Evolutionary conservation across 2,888 invertebrate species (phyloP).

Genomic region (Sarcophaga variegata): DNA sequence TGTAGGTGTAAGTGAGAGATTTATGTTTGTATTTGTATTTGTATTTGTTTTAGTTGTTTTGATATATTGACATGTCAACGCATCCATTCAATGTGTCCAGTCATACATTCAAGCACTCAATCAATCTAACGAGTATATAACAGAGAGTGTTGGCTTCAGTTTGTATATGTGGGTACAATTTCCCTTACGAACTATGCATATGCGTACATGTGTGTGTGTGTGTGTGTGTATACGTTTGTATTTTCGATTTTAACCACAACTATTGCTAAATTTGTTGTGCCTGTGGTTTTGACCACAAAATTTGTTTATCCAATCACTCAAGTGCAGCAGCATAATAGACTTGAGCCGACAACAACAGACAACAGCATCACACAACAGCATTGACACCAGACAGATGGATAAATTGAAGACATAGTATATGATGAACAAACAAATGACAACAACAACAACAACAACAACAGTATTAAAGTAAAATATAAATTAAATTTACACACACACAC

Average conservation of each 20-base stretch:
- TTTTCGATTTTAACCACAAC: constrained; percentile 50
- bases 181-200: background rate
- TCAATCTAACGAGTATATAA: constrained; percentile 29
- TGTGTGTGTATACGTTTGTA: constrained; percentile 1
- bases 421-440: background rate
- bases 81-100: constrained; percentile 46
- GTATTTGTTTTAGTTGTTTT: constrained; percentile 44
- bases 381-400: constrained; percentile 65
- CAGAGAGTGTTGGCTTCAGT: background rate
- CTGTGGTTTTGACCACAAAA: constrained; percentile 68
- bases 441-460: background rate
- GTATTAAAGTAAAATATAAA: background rate
- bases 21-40: background rate
- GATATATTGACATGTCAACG: constrained; percentile 69
- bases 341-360: constrained; percentile 66
- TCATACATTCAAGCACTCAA: constrained; percentile 46
- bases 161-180: background rate
- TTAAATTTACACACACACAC: constrained; percentile 10
- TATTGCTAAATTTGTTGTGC: constrained; percentile 69
- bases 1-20: background rate
- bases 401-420: constrained; percentile 37
- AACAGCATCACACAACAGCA: constrained; percentile 14
- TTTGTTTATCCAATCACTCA: constrained; percentile 70
- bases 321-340: constrained; percentile 69
- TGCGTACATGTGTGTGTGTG: background rate